Percentiles rank a stretch among this genome's conserved stretches.
Conservation (phyloP, 1,140 invertebrate genomes). For the Telenomus remus region DNA sequence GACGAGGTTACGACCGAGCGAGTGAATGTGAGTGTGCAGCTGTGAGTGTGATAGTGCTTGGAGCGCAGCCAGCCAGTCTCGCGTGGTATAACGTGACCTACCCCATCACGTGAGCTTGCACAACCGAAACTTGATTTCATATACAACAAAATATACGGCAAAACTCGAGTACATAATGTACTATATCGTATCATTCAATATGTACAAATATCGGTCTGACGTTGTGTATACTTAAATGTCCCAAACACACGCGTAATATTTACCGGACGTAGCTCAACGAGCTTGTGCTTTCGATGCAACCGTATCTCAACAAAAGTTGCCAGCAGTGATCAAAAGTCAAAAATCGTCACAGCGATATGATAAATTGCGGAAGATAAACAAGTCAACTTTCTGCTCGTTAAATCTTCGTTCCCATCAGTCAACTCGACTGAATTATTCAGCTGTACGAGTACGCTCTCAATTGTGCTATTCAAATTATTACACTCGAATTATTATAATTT, state of each 20-base stretch:
- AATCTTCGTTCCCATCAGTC: neutral
- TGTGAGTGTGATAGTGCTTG: constrained; percentile 28
- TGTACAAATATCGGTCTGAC: constrained; percentile 6
- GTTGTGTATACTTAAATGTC: constrained; percentile 15
- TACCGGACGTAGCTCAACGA: constrained; percentile 8
- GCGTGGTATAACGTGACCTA: constrained; percentile 50
- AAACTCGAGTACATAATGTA: neutral
- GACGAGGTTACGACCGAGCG: constrained; percentile 32
- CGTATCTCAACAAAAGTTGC: constrained; percentile 23
- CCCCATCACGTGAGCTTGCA: constrained; percentile 43
- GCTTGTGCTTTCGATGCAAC: constrained; percentile 14
- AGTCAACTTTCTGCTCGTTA: constrained; percentile 17
- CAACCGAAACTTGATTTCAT: constrained; percentile 30
- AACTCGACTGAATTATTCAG: neutral
- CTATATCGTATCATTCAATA: constrained; percentile 22
- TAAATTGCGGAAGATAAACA: constrained; percentile 15
- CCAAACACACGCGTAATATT: constrained; percentile 23
- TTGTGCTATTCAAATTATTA: neutral
- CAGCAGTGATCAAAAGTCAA: constrained; percentile 13
- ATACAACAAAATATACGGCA: constrained; percentile 32
- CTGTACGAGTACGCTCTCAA: neutral
- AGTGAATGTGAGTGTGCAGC: constrained; percentile 13
- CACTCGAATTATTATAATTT: too few relatives aligned
- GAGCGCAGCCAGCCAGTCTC: constrained; percentile 54
- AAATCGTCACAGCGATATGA: constrained; percentile 14